Conservation (phyloP, 2,113 vertebrate species). For the Marcusenius ussheri region DNA sequence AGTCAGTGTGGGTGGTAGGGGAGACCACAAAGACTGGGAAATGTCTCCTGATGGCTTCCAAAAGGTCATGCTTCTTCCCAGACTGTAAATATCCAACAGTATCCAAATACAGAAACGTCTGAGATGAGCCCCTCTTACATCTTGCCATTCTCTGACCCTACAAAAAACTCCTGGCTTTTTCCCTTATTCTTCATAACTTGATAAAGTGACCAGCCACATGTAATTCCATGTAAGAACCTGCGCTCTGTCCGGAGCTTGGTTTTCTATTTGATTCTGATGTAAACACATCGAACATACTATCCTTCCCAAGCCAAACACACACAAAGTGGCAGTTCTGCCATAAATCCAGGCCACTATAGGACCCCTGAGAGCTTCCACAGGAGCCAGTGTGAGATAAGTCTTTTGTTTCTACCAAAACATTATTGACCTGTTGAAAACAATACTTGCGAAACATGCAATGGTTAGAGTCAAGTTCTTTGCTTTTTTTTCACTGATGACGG, state of each 20-base stretch:
- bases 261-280: not conserved
- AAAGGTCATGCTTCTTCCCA: conserved; percentile 29
- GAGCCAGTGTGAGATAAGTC: not conserved
- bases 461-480: not conserved
- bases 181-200: not conserved
- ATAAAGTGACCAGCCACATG: not conserved
- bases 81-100: conserved; percentile 40
- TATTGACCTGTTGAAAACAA: not conserved
- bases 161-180: not conserved
- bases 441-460: not conserved
- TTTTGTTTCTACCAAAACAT: not conserved
- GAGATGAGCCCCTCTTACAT: conserved; percentile 46
- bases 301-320: not conserved
- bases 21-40: conserved; percentile 38
- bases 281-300: not conserved
- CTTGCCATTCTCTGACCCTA: conserved; percentile 18
- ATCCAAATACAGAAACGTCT: conserved; percentile 43
- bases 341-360: not conserved
- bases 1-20: conserved; percentile 28
- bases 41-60: not conserved
- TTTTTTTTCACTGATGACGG: conserved; percentile 4
- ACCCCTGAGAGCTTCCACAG: not conserved
- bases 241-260: not conserved
- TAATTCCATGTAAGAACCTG: conserved; percentile 2
- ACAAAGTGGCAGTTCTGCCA: not conserved